Evolutionary conservation across 2,888 invertebrate genomes (phyloP), one percentile per base, ranked within the genome.

Genomic region (Tiliacea aurago): DNA sequence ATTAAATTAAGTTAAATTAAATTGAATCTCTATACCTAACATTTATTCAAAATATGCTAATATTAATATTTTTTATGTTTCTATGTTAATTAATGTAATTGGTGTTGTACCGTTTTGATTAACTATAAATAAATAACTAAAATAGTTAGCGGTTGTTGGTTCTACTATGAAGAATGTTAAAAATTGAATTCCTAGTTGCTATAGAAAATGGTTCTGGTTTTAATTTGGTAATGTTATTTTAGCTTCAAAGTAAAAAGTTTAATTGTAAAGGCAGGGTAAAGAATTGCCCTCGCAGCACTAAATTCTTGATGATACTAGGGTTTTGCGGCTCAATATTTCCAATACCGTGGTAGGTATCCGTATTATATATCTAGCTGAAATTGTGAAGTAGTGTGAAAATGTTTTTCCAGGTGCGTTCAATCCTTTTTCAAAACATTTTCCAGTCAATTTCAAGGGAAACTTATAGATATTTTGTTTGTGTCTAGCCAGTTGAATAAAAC

Each of bases 401-500:
- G 43, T 74, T 45, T 51, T 74, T 11, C 45, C 45, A 51, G 33
- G 28, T 45, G 13, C n/a, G 45, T 59, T 59, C 18, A 67, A 45
- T 67, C 18, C n/a, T 66, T 56, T 23, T 28, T 28, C 28, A 74
- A 67, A 15, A n/a, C 13, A 3, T 18, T 63, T 70, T 63, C 58
- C 47, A 69, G 41, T 15, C 58, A 28, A 70, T 69, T 74, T 53
- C 43, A 62, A 53, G 51, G 7, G 7, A 47, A 63, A 37, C n/a
- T 56, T 51, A 2, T 45, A 41, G 41, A 53, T 62, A 15, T 69
- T 23, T 43, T 18, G n/a, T 45, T 69, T 37, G 7, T 37, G 23
- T 62, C 43, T 43, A 59, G 45, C n/a, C 20, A 47, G 33, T 53
- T 37, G 18, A 28, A 18, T 53, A 47, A n/a, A 41, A 49, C n/a